Conservation (phyloP, 2,888 invertebrate species). For the Asteroscopus sphinx region DNA sequence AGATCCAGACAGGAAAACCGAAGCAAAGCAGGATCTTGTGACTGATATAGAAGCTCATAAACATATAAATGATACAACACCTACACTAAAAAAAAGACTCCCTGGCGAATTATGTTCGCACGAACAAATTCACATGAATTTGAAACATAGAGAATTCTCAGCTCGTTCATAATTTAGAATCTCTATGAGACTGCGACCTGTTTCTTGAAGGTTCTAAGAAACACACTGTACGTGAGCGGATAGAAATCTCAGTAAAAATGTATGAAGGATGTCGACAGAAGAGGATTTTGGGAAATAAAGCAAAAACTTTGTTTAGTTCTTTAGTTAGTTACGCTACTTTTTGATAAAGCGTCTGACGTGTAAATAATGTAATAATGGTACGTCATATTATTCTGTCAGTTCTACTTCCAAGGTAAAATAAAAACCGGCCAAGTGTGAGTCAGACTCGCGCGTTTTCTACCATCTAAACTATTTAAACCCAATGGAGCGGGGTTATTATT, state of each 20-base stretch:
- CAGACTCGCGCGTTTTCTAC: too few relatives aligned
- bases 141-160: slow-evolving; percentile 33
- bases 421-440: too few relatives aligned
- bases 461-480: too few relatives aligned
- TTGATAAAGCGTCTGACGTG: neutral
- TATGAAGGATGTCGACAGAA: slow-evolving; percentile 11
- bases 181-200: slow-evolving; percentile 22
- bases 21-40: too few relatives aligned
- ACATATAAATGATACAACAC: too few relatives aligned
- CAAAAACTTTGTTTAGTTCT: neutral
- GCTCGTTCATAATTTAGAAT: slow-evolving; percentile 34
- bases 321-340: neutral
- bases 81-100: too few relatives aligned
- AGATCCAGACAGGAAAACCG: too few relatives aligned
- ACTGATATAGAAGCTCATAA: too few relatives aligned
- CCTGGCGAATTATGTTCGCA: slow-evolving; percentile 20
- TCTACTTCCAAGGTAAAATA: too few relatives aligned
- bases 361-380: slow-evolving; percentile 11
- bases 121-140: slow-evolving; percentile 22
- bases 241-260: slow-evolving; percentile 29
- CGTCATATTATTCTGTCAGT: too few relatives aligned
- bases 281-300: slow-evolving; percentile 3
- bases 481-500: too few relatives aligned
- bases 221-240: slow-evolving; percentile 16
- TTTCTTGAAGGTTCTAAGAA: slow-evolving; percentile 21